Evolutionary conservation across 2,888 invertebrate species (phyloP).

Genomic region (Thymelicus lineola): DNA sequence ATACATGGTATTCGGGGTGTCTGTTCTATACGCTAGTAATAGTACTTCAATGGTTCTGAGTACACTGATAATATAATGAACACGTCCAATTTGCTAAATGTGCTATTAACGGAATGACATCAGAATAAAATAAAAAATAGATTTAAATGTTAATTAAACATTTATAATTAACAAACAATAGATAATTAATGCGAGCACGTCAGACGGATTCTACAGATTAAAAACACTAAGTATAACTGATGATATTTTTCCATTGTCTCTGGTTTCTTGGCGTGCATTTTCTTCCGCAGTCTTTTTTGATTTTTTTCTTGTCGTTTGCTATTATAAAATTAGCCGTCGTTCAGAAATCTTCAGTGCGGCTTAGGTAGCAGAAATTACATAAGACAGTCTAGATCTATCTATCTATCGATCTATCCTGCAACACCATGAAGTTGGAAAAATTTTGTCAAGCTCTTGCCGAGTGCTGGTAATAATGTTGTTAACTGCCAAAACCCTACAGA

Average conservation of each 20-base stretch:
- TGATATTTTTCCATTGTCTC: constrained; percentile 38
- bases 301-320: constrained; percentile 38
- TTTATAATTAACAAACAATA: constrained; percentile 35
- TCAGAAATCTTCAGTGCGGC: constrained; percentile 30
- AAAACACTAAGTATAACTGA: constrained; percentile 38
- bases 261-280: constrained; percentile 37
- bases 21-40: too few relatives aligned
- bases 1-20: too few relatives aligned
- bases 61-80: too few relatives aligned
- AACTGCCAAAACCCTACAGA: too few relatives aligned
- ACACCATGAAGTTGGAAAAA: background rate
- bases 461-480: too few relatives aligned
- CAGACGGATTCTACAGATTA: constrained; percentile 37
- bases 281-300: constrained; percentile 27
- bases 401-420: background rate
- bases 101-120: background rate
- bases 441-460: too few relatives aligned
- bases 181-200: constrained; percentile 36
- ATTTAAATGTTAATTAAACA: constrained; percentile 13
- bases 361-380: constrained; percentile 22
- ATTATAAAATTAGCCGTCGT: constrained; percentile 37
- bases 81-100: background rate
- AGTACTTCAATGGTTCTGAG: too few relatives aligned
- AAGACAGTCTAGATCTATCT: background rate
- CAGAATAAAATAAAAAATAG: background rate